phyloP scores from a whole-genome alignment of 2,113 vertebrate species.

The Vicugna pacos region DNA sequence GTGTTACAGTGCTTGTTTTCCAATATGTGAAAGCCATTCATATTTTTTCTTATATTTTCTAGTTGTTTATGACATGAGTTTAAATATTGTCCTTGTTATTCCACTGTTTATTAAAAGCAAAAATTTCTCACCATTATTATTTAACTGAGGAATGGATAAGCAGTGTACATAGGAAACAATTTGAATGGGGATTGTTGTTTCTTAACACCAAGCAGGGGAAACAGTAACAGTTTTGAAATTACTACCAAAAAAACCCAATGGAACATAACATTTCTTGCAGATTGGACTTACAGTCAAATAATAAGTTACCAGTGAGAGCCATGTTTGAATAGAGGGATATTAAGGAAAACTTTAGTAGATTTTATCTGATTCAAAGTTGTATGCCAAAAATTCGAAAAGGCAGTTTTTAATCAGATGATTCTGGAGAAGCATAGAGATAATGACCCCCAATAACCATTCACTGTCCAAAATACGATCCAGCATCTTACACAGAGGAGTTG shows the following conservation, averaged over 20 bases:
- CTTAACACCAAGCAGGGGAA: not conserved
- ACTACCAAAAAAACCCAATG: not conserved
- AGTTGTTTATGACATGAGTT: not conserved
- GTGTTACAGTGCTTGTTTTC: not conserved
- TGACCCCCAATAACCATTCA: not conserved
- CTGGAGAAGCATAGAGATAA: not conserved
- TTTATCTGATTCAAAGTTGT: conserved; percentile 36
- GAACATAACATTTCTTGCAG: not conserved
- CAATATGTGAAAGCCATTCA: not conserved
- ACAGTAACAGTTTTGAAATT: not conserved
- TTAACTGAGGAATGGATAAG: not conserved
- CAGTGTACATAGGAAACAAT: not conserved
- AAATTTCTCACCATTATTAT: not conserved
- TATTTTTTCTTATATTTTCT: conserved; percentile 3
- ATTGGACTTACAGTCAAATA: not conserved
- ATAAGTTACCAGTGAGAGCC: not conserved
- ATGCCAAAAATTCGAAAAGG: not conserved
- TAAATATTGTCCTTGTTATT: not conserved
- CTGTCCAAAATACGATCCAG: not conserved
- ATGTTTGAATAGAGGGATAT: not conserved
- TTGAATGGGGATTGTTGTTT: not conserved
- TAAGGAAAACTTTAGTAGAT: not conserved
- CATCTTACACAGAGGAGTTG: not conserved
- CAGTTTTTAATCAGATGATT: not conserved
- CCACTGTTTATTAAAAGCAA: not conserved